Percentiles rank a stretch among this genome's conserved stretches.
Conservation (phyloP, 1,140 invertebrate genomes). For the Drosophila auraria region DNA sequence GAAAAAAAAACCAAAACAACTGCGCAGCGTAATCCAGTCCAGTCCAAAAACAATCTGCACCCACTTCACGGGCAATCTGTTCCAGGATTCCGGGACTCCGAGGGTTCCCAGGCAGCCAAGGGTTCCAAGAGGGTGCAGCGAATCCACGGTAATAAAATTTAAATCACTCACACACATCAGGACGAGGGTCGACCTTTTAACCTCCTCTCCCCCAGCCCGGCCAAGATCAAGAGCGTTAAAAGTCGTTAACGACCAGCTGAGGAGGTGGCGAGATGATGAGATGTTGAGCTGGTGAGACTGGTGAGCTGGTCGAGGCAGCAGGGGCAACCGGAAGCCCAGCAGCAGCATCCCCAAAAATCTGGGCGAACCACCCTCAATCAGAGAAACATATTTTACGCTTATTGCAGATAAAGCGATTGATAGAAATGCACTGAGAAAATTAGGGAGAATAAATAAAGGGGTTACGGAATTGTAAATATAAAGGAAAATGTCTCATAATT, state of each 20-base stretch:
- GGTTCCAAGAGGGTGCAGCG: conserved; percentile 16
- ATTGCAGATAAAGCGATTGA: conserved; percentile 48
- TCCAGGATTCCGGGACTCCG: conserved; percentile 15
- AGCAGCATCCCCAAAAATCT: conserved; percentile 45
- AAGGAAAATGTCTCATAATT: too few relatives aligned
- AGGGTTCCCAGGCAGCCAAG: conserved; percentile 16
- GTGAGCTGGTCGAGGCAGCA: background rate
- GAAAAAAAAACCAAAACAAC: conserved; percentile 42
- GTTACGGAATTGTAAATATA: background rate
- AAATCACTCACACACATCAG: conserved; percentile 71
- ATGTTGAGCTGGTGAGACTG: background rate
- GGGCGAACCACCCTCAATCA: conserved; percentile 36
- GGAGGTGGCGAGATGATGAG: conserved; percentile 8
- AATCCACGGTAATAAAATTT: conserved; percentile 79
- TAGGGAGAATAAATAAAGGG: too few relatives aligned
- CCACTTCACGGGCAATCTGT: conserved; percentile 74
- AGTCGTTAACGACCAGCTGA: conserved; percentile 65
- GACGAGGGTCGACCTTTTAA: conserved; percentile 29
- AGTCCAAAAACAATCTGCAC: conserved; percentile 69
- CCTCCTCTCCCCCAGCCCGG: conserved; percentile 4
- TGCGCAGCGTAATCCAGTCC: conserved; percentile 62
- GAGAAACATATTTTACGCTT: conserved; percentile 64
- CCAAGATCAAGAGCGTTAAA: conserved; percentile 49
- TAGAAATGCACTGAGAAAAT: conserved; percentile 7
- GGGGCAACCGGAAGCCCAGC: conserved; percentile 9